Conservation (phyloP, 1,140 invertebrate genomes). For the Heliothis virescens region DNA sequence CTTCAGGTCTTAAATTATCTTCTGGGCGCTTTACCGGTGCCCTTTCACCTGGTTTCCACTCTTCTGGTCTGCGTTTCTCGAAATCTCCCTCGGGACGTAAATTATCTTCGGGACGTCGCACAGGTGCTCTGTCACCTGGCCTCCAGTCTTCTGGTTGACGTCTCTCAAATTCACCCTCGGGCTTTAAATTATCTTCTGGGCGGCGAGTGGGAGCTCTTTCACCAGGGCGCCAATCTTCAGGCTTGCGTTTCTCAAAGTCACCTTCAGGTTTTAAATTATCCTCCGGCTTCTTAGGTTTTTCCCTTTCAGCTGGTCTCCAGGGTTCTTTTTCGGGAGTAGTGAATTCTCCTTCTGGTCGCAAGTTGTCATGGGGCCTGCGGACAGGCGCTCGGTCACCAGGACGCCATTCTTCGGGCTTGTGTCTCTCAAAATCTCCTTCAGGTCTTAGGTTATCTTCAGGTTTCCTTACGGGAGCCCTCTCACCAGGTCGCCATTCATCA, state of each 20-base stretch:
- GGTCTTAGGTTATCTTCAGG: constrained; percentile 87
- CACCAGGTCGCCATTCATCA: constrained; percentile 83
- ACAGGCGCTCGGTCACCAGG: constrained; percentile 84
- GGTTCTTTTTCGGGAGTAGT: constrained; percentile 83
- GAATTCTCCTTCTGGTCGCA: constrained; percentile 82
- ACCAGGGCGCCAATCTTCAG: constrained; percentile 88
- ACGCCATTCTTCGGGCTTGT: constrained; percentile 81
- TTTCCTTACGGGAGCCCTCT: constrained; percentile 71
- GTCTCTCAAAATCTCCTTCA: constrained; percentile 87
- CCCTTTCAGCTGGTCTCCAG: constrained; percentile 86
- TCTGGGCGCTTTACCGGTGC: constrained; percentile 87
- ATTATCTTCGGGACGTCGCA: constrained; percentile 86
- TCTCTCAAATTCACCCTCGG: constrained; percentile 84
- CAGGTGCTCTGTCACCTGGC: constrained; percentile 76
- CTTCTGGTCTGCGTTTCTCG: constrained; percentile 88
- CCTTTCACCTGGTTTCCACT: constrained; percentile 88
- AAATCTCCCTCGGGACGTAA: constrained; percentile 87
- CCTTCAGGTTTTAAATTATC: constrained; percentile 87
- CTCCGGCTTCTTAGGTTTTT: constrained; percentile 85
- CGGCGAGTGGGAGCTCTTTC: constrained; percentile 88
- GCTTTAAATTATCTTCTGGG: constrained; percentile 83
- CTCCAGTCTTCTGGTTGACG: constrained; percentile 86
- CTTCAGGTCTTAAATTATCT: constrained; percentile 85
- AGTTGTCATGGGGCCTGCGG: constrained; percentile 69
- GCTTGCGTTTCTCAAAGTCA: constrained; percentile 90